Base-by-base conservation (phyloP, 1,140 invertebrate species). In the Drosophila grimshawi region DNA sequence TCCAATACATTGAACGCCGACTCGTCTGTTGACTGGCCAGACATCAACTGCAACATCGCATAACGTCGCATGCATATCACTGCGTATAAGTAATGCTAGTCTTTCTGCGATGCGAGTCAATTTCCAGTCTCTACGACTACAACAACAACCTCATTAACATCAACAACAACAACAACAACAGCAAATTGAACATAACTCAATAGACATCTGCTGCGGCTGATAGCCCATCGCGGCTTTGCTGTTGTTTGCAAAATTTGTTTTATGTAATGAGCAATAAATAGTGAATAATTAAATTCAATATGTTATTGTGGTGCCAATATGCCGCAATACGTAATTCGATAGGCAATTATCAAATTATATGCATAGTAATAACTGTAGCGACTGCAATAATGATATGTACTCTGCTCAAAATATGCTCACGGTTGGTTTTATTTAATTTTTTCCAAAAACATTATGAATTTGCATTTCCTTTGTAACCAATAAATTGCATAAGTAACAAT, bases 1-100 rank as follows among this genome's bases (percentile, higher is more conserved):
- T 88, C 80, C 83, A 72, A 83, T 89, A 88, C 85, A 88, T 88
- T 88, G 85, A 83, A 61, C 76, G 51, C 48, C 51, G 56, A 3
- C 64, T 73, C 56, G 49, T 52, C 52, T 30, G 53, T 56, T 64
- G 43, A 70, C 60, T 67, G 45, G 19, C 41, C 68, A 55, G 70
- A 55, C 82, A 68, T 37, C 32, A 55, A 70, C 41, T 55, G 59
- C 49, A 61, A 33, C 52, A 29, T 59, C 29, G 8, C 39, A 10
- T 11, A 29, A 43, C 45, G 5, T 60, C 64, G 55, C 57, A 2
- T 86, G 78, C 74, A 81, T 63, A 64, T 73, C 76, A 73, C 32
- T 65, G 78, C 82, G 80, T 80, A 88, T 88, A 74, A 80, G 76
- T 55, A 77, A 82, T 88, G 68, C 72, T 59, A 60, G 65, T 56